Conservation (phyloP, 2,888 invertebrate species). For the Metacarcinus magister region DNA sequence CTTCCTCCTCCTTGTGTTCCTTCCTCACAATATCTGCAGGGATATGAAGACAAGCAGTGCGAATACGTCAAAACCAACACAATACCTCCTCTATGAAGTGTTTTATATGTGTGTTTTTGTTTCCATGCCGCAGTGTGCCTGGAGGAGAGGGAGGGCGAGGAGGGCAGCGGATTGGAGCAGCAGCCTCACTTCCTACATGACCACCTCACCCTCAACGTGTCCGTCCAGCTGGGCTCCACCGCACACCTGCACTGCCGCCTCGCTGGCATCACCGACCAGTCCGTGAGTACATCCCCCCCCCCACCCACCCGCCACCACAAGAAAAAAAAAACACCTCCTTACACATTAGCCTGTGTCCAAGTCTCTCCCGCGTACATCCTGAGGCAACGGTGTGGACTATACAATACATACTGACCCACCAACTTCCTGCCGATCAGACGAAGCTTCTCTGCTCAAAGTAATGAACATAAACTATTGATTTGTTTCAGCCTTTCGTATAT, state of each 20-base stretch:
- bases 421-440: too few relatives aligned
- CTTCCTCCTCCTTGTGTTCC: too few relatives aligned
- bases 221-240: slow-evolving; percentile 88
- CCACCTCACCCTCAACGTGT: slow-evolving; percentile 84
- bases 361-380: too few relatives aligned
- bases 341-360: too few relatives aligned
- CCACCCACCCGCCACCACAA: background rate
- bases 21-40: too few relatives aligned
- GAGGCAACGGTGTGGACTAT: too few relatives aligned
- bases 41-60: background rate
- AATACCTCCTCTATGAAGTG: background rate
- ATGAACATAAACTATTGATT: too few relatives aligned
- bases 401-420: too few relatives aligned
- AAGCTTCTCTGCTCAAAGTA: too few relatives aligned
- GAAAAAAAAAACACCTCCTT: background rate
- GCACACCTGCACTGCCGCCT: slow-evolving; percentile 88
- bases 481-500: too few relatives aligned
- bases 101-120: background rate
- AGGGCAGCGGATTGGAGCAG: slow-evolving; percentile 27
- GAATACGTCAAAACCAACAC: too few relatives aligned
- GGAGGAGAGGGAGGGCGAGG: slow-evolving; percentile 54
- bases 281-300: slow-evolving; percentile 85
- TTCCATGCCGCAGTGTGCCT: background rate
- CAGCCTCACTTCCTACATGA: slow-evolving; percentile 77
- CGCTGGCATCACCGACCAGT: slow-evolving; percentile 88